Percentiles rank a stretch among this genome's conserved stretches.
These are phyloP conservation scores for Meiosimyza platycephala DNA, from an alignment of 2,888 invertebrate species.

Conservation along the genomic window DNA sequence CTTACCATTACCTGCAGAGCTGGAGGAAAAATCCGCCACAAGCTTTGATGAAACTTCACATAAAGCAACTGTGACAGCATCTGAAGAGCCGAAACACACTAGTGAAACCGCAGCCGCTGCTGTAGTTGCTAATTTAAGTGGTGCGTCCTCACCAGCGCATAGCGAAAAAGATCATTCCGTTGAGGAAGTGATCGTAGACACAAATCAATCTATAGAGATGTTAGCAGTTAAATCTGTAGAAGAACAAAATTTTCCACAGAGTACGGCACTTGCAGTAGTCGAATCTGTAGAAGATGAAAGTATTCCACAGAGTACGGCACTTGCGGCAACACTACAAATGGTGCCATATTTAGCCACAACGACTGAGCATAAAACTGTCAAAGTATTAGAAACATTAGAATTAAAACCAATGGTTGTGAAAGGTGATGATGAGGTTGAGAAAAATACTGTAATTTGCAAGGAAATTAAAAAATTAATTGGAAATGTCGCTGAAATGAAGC, in stretches of 20 bases:
- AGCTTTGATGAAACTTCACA: not conserved
- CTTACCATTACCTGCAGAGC: constrained; percentile 8
- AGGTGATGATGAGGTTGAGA: not conserved
- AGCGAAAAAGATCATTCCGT: constrained; percentile 63
- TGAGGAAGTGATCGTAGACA: constrained; percentile 59
- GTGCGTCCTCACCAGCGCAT: constrained; percentile 42
- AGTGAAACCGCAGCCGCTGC: constrained; percentile 35
- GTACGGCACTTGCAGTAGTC: constrained; percentile 32
- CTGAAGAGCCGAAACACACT: constrained; percentile 32
- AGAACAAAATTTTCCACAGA: constrained; percentile 37
- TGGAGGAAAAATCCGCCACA: not conserved
- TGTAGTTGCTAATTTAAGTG: constrained; percentile 2
- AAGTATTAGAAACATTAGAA: constrained; percentile 9
- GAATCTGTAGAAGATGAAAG: constrained; percentile 22
- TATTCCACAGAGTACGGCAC: constrained; percentile 37
- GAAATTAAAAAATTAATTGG: not conserved
- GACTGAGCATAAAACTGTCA: constrained; percentile 15
- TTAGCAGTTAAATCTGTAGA: not conserved
- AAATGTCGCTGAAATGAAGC: not conserved
- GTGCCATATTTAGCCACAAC: not conserved
- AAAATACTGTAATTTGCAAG: not conserved
- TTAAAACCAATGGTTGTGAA: not conserved
- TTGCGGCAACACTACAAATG: constrained; percentile 30
- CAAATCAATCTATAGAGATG: constrained; percentile 62
- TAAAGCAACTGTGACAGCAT: not conserved